Evolutionary conservation across 2,888 invertebrate species (phyloP), one percentile per base, ranked within the genome.

Genomic region (Patella pellucida): DNA sequence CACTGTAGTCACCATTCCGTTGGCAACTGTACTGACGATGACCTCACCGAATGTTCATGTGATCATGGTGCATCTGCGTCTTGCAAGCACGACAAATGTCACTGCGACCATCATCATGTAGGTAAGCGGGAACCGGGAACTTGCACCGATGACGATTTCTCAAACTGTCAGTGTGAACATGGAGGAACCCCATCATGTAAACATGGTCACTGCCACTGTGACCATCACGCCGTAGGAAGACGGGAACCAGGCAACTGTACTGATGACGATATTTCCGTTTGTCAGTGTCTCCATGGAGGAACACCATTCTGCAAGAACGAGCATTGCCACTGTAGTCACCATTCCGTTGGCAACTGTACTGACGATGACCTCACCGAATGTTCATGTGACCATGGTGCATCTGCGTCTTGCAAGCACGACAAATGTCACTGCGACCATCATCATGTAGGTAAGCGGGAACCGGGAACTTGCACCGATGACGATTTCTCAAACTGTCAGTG

Each of bases 111-210:
- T 62, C 62, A 62, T 23, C 62, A 23, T 14, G 23, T 62, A 23
- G 62, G 62, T 12, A 62, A 62, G 62, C 19, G 62, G 14, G 11
- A 62, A 62, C 62, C 62, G 23, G 62, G 62, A 5, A 62, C 62
- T 1, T 62, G 62, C 14, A 62, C 62, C 0, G 62, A 62, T 62
- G 62, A 62, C 23, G 62, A 62, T 62, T 62, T 62, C 14, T 23
- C 19, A 11, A 62, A 23, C 62, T 62, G 62, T 14, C 23, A 19
- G 3, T 62, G 62, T 11, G 19, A 19, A 62, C 62, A 62, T 62
- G 62, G 62, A 23, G 62, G 62, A 62, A 62, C 62, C 62, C 62
- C 62, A 62, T 19, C 62, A 12, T 62, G 62, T 23, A 62, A 62
- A 62, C 23, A 62, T 0, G 62, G 14, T 11, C 62, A 62, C 11